Evolutionary conservation across 2,113 vertebrate genomes (phyloP), one percentile per base, ranked within the genome.

Genomic region (Platycercus adscitus): DNA sequence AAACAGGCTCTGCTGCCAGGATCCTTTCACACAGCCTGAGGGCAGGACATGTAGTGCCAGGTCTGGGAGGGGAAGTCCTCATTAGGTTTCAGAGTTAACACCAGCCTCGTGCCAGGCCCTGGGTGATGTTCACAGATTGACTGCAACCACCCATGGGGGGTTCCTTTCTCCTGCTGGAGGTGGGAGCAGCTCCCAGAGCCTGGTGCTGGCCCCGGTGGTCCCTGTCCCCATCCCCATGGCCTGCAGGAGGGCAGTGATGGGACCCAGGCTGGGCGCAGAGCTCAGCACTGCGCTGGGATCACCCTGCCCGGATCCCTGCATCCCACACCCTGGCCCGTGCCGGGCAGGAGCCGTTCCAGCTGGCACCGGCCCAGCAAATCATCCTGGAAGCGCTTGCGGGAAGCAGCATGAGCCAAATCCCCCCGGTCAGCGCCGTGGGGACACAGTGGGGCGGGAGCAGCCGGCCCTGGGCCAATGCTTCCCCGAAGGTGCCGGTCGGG

Each of bases 11-110:
- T 6, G 0, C 17, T 35, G 21, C 10, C 5, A 0, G 39, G 35
- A 23, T 39, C 33, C 21, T 80, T 17, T 7, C 52, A 4, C 0
- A 0, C 13, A 24, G 28, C 43, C 7, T 0, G 18, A 70, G n/a
- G 20, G 43, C 66, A 86, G 89, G 28, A 15, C 9, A 0, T 5
- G 9, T 12, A 18, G 33, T 43, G 25, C 17, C 31, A 10, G 24
- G 8, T 39, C 39, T n/a, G 12, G 11, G 20, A 28, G 17, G 15
- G 6, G 58, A 56, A 35, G 52, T 33, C 19, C 8, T 12, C 84
- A 1, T 46, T 4, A 26, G 31, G 43, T 50, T 87, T 70, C 35
- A 55, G 87, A 35, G 61, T 70, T 73, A 77, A 83, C 86, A 39
- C 6, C 68, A 18, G 63, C 4, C 29, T 46, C 3, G 1, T 37